These are phyloP conservation scores for Eira barbara DNA, from an alignment of 2,113 vertebrate genomes.

Conservation along the genomic window DNA sequence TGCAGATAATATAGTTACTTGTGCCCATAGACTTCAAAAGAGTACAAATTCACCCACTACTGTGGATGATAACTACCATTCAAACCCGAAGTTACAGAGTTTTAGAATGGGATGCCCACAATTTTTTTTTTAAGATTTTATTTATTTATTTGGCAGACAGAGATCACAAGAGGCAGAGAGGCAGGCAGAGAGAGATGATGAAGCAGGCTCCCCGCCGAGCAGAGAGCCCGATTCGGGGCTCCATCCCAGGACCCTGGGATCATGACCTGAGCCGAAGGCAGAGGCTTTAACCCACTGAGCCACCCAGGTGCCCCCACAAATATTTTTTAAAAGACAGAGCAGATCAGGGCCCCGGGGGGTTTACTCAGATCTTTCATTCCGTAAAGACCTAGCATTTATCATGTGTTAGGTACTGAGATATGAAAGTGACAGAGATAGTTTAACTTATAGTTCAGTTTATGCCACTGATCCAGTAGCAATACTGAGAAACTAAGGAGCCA, in stretches of 20 bases:
- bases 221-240: too few species aligned
- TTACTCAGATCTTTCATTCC: background rate
- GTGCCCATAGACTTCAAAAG: background rate
- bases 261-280: too few species aligned
- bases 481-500: background rate
- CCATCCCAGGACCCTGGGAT: too few species aligned
- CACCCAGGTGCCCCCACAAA: background rate
- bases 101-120: background rate
- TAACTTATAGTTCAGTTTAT: background rate
- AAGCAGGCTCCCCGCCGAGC: too few species aligned
- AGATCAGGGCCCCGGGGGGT: background rate
- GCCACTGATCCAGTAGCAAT: background rate
- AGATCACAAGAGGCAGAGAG: too few species aligned
- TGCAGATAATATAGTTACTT: background rate
- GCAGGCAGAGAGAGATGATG: too few species aligned
- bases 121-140: background rate
- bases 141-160: too few species aligned
- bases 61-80: slow-evolving; percentile 8
- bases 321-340: background rate
- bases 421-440: background rate
- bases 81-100: background rate
- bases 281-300: too few species aligned
- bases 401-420: background rate
- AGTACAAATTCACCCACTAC: background rate
- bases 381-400: background rate